Percentiles rank a stretch among this genome's conserved stretches.
Evolutionary conservation across 2,888 invertebrate species (phyloP).

Genomic region (Eupithecia vulgata): DNA sequence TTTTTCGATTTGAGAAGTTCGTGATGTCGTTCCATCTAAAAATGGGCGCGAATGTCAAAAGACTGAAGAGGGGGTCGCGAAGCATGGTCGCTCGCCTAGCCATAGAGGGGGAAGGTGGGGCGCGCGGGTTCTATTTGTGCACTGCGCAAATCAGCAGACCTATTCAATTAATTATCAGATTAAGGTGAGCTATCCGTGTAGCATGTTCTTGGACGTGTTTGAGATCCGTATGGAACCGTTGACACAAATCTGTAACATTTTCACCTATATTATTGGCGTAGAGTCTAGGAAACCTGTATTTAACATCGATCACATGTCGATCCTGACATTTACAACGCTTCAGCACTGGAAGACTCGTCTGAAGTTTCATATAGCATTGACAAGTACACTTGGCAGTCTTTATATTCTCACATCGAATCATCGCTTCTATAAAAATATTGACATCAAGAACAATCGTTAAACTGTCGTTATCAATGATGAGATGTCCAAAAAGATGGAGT

Average conservation of each 20-base stretch:
- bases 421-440: constrained; percentile 42
- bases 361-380: constrained; percentile 28
- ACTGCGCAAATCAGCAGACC: constrained; percentile 81
- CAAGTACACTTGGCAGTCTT: constrained; percentile 21
- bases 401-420: constrained; percentile 28
- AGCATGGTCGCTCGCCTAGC: constrained; percentile 60
- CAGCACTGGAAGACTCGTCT: constrained; percentile 20
- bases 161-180: constrained; percentile 84
- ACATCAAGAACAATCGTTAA: constrained; percentile 50
- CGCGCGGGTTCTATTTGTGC: constrained; percentile 77
- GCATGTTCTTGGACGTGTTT: constrained; percentile 69
- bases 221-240: constrained; percentile 62
- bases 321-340: constrained; percentile 18
- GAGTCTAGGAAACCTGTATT: constrained; percentile 48
- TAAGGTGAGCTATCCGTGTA: constrained; percentile 79
- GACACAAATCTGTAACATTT: constrained; percentile 55
- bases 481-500: constrained; percentile 54
- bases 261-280: constrained; percentile 51
- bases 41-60: constrained; percentile 83
- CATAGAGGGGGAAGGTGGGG: constrained; percentile 57
- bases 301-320: constrained; percentile 35
- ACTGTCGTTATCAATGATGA: constrained; percentile 51
- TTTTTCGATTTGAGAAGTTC: constrained; percentile 70
- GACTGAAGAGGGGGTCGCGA: constrained; percentile 78
- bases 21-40: constrained; percentile 79